Evolutionary conservation across 2,797 vertebrate species (phyloP).

Genomic region (Pseudomugil tenellus): DNA sequence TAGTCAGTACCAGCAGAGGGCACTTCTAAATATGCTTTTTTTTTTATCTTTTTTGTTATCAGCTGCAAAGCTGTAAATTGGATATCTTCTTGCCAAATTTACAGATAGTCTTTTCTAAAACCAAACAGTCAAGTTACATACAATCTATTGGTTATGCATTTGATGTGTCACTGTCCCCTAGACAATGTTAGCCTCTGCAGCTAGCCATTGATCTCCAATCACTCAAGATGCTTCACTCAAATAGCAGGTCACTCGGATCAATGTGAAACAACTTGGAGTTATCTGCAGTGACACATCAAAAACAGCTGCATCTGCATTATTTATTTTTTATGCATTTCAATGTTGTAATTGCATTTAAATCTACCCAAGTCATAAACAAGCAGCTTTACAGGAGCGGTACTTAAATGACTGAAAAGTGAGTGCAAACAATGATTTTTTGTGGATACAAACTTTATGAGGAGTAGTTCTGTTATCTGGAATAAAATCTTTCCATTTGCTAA

Average conservation of each 20-base stretch:
- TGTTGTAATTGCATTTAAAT: neutral
- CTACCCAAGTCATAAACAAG: slow-evolving; percentile 6
- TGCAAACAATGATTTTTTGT: neutral
- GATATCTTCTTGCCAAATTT: too few species aligned
- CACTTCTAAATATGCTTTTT: too few species aligned
- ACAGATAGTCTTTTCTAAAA: too few species aligned
- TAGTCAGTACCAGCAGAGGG: neutral
- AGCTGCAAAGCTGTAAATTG: neutral
- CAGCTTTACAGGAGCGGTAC: neutral
- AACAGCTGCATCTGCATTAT: slow-evolving; percentile 31
- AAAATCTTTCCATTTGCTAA: neutral
- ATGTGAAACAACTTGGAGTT: slow-evolving; percentile 47
- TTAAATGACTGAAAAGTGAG: neutral
- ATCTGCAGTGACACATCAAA: slow-evolving; percentile 56
- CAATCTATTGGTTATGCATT: slow-evolving; percentile 19
- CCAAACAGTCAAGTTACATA: slow-evolving; percentile 6
- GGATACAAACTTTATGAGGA: neutral
- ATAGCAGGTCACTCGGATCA: slow-evolving; percentile 59
- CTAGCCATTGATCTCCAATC: slow-evolving; percentile 67
- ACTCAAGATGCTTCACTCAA: slow-evolving; percentile 53
- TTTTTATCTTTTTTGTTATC: neutral
- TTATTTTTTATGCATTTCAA: slow-evolving; percentile 15
- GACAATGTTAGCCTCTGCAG: slow-evolving; percentile 19
- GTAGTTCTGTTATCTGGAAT: neutral
- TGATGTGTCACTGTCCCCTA: slow-evolving; percentile 21